Evolutionary conservation across 2,797 vertebrate genomes (phyloP), one percentile per base, ranked within the genome.

Genomic region (Anableps anableps): DNA sequence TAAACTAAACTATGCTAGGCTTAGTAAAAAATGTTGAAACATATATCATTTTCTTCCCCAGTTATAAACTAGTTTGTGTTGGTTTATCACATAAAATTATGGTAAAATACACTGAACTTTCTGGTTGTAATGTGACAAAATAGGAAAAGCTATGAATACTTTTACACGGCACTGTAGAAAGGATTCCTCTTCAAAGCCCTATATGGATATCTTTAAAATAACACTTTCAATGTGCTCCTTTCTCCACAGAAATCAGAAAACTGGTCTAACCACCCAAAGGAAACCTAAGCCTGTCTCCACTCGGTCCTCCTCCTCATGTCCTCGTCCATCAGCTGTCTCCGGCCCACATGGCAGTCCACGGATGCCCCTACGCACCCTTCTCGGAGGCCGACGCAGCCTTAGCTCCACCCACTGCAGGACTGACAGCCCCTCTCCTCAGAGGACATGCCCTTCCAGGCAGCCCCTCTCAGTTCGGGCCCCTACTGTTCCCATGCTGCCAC

Each of bases 371-470:
- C 92, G 93, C 50, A 90, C 94, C 75, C 92, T 97, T 1, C 92
- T 95, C 71, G 94, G 96, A 29, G 83, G 92, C 60, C 93, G 93
- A 14, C 97, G 97, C 92, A 97, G 96, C 89, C 92, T 97, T 89
- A 97, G 96, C 88, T 95, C 96, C 75, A 96, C 96, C 80, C 95
- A 97, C 47, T 94, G 95, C 92, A 96, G 97, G 81, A 97, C 94
- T 77, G 97, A 97, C 91, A 99, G 97, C 82, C 97, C 97, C 74
- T 99, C 98, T 26, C 97, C 98, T 10, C 97, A 97, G 80, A 96
- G 96, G 64, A 96, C 94, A 38, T 94, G 92, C 86, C 96, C 94
- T 0, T 91, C 90, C 74, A 91, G 94, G 77, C 93, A 93, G 79
- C 90, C 91, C 50, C 93, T 95, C 45, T 93, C 94, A 0, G 90